A percentile compares a stretch with the other conserved stretches of the same genome.
These are phyloP conservation scores for Ostrea denselamellosa DNA, from an alignment of 1,140 invertebrate genomes.

Conservation along the genomic window DNA sequence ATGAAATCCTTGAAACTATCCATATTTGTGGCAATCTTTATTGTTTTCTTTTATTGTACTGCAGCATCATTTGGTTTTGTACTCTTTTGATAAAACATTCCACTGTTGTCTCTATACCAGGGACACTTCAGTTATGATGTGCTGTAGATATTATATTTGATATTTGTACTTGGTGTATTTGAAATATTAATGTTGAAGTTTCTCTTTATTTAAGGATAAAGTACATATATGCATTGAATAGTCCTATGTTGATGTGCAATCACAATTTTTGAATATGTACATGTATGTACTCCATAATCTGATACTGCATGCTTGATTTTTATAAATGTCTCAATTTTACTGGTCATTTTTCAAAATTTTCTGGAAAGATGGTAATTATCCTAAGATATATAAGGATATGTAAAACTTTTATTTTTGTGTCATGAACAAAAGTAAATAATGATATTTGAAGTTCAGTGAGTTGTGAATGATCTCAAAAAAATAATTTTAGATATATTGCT, in stretches of 20 bases:
- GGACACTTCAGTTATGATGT: too few relatives aligned
- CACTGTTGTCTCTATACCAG: too few relatives aligned
- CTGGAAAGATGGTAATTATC: neutral
- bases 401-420: neutral
- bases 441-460: neutral
- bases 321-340: neutral
- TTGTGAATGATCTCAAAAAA: neutral
- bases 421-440: neutral
- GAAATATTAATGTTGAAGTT: too few relatives aligned
- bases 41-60: neutral
- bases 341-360: neutral
- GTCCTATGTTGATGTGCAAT: too few relatives aligned
- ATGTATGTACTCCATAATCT: too few relatives aligned
- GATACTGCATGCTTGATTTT: neutral
- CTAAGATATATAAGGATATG: neutral
- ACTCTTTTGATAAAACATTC: too few relatives aligned
- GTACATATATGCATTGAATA: too few relatives aligned
- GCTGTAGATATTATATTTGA: too few relatives aligned
- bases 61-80: too few relatives aligned
- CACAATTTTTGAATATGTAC: too few relatives aligned
- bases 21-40: constrained; percentile 19
- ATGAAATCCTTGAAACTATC: constrained; percentile 7
- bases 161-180: too few relatives aligned
- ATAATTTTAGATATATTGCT: neutral
- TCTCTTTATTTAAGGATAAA: too few relatives aligned